Base-by-base conservation (phyloP, 2,888 invertebrate species). In the Drosophila meridiana region DNA sequence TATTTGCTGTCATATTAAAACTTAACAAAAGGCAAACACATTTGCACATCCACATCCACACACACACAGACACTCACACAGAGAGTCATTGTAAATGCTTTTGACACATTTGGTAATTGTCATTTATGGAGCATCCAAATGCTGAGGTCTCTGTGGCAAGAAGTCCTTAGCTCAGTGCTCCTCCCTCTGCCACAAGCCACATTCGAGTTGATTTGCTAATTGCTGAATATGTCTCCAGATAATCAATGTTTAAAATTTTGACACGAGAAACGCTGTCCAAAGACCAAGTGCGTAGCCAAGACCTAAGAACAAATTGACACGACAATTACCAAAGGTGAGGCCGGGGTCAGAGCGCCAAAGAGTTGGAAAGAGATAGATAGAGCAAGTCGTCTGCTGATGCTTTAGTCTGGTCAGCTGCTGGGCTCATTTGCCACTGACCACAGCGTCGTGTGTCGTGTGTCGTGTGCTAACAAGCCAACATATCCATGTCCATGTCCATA, bases 151-250 rank as follows among this genome's bases (percentile, higher is more conserved):
- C 42, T 32, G 28, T 32, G 59, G 57, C 75, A 52, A 55, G 67
- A 66, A 55, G 68, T 48, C 53, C 53, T 55, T 55, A 47, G 32
- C 34, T 26, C 14, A 42, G 40, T 28, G 50, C 53, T 55, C 43
- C 34, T 34, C 11, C 5, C 56, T 20, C 62, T 58, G 65, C 73
- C 70, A 53, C 77, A 73, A 76, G 77, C 78, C 81, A 81, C 90
- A 80, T 68, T 67, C 81, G 87, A 92, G 92, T 92, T 92, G 91
- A 92, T 92, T 92, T 92, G 92, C 91, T 92, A 92, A 92, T 92
- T 92, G 91, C 92, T 87, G 85, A 80, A 92, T 90, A 91, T 92
- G 91, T 92, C 92, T 91, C 87, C 92, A 92, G 92, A 91, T 92
- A 92, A 92, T 92, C 92, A 88, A 88, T 90, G 88, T 89, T 85